Base-by-base conservation (phyloP, 2,888 invertebrate species). In the Ametastegia equiseti region DNA sequence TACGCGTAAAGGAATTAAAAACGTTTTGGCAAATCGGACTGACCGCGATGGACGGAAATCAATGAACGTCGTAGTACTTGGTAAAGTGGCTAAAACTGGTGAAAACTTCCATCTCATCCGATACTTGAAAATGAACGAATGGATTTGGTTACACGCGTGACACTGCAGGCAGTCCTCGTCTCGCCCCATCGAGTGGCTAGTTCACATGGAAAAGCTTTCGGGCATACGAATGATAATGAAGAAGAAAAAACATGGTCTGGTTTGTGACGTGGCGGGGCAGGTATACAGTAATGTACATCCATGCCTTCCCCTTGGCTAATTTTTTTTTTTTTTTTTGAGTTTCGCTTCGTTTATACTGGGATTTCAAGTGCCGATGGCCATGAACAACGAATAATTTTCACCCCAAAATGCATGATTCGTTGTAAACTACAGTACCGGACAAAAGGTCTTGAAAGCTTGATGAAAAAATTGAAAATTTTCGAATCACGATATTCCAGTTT, bases 191-290 rank as follows among this genome's bases (percentile, higher is more conserved):
- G 60, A 78, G 78, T 60, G 54, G 78, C 78, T 63, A 33, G 23
- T 78, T 78, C 78, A 78, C 78, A 57, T 30, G 78, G n/a, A 60
- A 78, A 78, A 60, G 78, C 78, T 78, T 78, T 78, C 27, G 60
- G n/a, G 11, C 42, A 19, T 36, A 36, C 11, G 50, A 75, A 54
- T 45, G 60, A 30, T 19, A n/a, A 78, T 60, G 15, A 19, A n/a
- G 1, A 33, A 39, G 27, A 77, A 60, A 42, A 27, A 42, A 33
- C 60, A 42, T 33, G n/a, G 42, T 19, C 0, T 39, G n/a, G 42
- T 15, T 5, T 23, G 42, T 36, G 47, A 23, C 47, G 23, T 67
- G n/a, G 67, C 19, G 15, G 39, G 13, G 30, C n/a, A n/a, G n/a
- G n/a, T n/a, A n/a, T n/a, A n/a, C n/a, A n/a, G n/a, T n/a, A n/a